Evolutionary conservation across 1,140 invertebrate genomes (phyloP).

Genomic region (Pachyrhynchus sulphureomaculatus): DNA sequence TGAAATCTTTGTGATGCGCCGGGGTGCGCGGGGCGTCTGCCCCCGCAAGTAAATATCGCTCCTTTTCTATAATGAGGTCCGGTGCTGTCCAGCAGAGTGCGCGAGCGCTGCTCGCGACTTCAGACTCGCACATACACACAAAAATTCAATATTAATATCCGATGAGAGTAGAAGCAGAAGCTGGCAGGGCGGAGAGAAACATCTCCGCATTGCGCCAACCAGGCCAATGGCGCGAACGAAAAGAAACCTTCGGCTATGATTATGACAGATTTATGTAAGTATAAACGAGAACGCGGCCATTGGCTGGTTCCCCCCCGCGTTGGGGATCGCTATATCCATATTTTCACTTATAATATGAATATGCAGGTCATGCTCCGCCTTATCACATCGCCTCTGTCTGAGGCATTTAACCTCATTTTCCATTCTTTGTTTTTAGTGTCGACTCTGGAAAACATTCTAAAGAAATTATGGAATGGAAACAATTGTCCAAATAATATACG

Average conservation of each 20-base stretch:
- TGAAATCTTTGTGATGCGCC: conserved; percentile 20
- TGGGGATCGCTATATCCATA: conserved; percentile 15
- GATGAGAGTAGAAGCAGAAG: conserved; percentile 41
- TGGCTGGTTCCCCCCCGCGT: conserved; percentile 49
- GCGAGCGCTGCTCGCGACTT: conserved; percentile 30
- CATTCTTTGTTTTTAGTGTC: no score
- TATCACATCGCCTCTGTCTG: neutral
- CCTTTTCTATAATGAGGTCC: conserved; percentile 34
- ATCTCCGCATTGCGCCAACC: conserved; percentile 44
- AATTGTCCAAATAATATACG: no score
- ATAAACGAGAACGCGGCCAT: conserved; percentile 55
- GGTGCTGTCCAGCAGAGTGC: conserved; percentile 27
- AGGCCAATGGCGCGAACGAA: conserved; percentile 37
- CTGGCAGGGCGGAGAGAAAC: conserved; percentile 31
- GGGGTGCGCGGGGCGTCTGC: conserved; percentile 4
- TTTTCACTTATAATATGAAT: conserved; percentile 48
- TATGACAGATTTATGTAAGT: conserved; percentile 59
- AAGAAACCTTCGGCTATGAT: conserved; percentile 43
- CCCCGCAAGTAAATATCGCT: conserved; percentile 35
- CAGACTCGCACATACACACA: conserved; percentile 37
- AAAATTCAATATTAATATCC: conserved; percentile 62
- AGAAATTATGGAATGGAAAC: no score
- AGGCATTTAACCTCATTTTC: no score
- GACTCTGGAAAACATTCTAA: no score
- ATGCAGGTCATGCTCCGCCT: conserved; percentile 15